phyloP scores from a whole-genome alignment of 1,140 invertebrate genomes.

The Bombus turneri region DNA sequence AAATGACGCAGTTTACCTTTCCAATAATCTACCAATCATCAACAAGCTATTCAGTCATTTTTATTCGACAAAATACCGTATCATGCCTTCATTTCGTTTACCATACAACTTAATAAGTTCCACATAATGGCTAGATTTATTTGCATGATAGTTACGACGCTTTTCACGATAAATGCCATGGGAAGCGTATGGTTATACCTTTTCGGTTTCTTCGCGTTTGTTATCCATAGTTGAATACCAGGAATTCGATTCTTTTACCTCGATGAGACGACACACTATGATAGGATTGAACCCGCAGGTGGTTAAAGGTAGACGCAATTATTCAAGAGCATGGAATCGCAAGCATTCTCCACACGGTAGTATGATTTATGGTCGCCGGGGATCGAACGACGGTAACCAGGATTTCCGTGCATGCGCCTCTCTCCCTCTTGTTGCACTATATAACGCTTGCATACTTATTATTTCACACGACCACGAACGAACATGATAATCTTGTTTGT shows the following conservation, averaged over 20 bases:
- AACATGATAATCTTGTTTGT: conserved; percentile 60
- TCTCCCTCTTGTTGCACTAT: conserved; percentile 31
- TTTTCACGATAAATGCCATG: not conserved
- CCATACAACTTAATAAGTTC: not conserved
- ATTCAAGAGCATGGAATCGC: conserved; percentile 66
- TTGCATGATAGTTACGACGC: not conserved
- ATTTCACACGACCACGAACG: conserved; percentile 35
- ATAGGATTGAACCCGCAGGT: conserved; percentile 67
- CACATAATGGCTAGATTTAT: not conserved
- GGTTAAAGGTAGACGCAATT: conserved; percentile 63
- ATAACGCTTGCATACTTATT: conserved; percentile 55
- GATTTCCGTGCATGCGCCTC: conserved; percentile 52
- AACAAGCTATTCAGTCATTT: too few species aligned
- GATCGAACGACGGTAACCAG: conserved; percentile 59
- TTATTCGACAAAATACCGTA: too few species aligned
- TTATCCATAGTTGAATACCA: conserved; percentile 37
- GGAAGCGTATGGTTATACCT: not conserved
- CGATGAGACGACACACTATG: conserved; percentile 39
- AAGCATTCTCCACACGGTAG: conserved; percentile 52
- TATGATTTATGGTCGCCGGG: conserved; percentile 62
- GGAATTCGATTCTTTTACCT: conserved; percentile 52
- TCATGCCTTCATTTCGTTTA: not conserved
- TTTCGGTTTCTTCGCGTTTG: conserved; percentile 5
- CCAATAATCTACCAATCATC: too few species aligned
- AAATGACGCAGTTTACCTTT: too few species aligned